Percentiles rank a stretch among this genome's conserved stretches.
Evolutionary conservation across 2,888 invertebrate species (phyloP).

Genomic region (Drosophila fulvimacula): DNA sequence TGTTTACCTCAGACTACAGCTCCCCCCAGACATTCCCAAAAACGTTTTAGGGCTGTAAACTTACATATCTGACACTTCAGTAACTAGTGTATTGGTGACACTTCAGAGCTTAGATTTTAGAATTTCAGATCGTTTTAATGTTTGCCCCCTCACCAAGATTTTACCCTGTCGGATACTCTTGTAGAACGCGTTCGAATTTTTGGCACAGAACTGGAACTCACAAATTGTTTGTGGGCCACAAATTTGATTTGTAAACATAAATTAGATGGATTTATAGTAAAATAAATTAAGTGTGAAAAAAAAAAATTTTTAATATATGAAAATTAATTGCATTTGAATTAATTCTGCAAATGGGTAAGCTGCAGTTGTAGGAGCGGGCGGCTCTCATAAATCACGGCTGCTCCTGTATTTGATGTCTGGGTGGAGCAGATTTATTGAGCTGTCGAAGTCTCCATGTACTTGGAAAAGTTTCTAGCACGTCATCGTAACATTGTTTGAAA

Average conservation of each 20-base stretch:
- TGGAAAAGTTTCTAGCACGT: conserved; percentile 50
- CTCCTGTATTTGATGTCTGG: background rate
- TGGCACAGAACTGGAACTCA: background rate
- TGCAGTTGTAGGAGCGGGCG: too few species aligned
- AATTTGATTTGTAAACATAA: conserved; percentile 24
- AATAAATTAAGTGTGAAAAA: conserved; percentile 4
- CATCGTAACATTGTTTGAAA: conserved; percentile 35
- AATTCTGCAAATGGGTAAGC: too few species aligned
- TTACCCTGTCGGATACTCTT: background rate
- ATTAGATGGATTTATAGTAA: conserved; percentile 3
- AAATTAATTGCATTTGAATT: too few species aligned
- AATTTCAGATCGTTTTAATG: conserved; percentile 2
- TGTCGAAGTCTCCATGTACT: conserved; percentile 2
- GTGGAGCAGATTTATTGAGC: background rate
- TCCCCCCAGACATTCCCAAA: background rate
- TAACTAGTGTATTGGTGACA: background rate
- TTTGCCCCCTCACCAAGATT: background rate
- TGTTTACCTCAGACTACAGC: background rate
- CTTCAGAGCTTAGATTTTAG: background rate
- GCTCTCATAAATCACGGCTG: conserved; percentile 10
- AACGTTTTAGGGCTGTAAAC: background rate
- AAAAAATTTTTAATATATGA: too few species aligned
- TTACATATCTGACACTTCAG: too few species aligned
- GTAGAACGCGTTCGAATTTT: conserved; percentile 5
- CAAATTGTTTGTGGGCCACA: conserved; percentile 18